phyloP scores from a whole-genome alignment of 2,888 invertebrate species.

The Lepidochrysops patricia region DNA sequence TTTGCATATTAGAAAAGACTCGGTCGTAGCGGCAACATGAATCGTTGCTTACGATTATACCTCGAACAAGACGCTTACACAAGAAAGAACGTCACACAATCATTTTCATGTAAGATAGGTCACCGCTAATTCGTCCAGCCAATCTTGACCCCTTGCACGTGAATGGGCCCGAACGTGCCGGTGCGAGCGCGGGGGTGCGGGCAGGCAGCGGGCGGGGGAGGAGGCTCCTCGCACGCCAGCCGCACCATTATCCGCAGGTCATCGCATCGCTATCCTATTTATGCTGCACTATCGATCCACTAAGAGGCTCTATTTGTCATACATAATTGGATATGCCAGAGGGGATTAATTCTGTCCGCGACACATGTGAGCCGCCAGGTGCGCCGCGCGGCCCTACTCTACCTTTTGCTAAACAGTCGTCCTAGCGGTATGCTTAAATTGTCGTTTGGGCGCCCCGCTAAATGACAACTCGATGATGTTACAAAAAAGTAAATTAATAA shows the following conservation, averaged over 20 bases:
- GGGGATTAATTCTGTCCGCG: constrained; percentile 15
- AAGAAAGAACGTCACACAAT: background rate
- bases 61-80: too few species aligned
- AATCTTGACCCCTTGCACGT: background rate
- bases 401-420: background rate
- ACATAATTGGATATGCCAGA: constrained; percentile 19
- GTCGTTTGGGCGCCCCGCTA: background rate
- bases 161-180: background rate
- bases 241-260: constrained; percentile 24
- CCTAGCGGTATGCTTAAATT: background rate
- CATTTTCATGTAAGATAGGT: background rate
- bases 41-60: too few species aligned
- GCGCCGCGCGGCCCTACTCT: background rate
- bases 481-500: too few species aligned
- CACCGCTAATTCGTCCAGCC: background rate
- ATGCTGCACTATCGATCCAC: constrained; percentile 40
- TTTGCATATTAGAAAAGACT: background rate
- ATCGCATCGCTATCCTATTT: constrained; percentile 39
- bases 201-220: background rate
- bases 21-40: background rate
- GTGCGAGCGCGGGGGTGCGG: background rate
- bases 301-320: constrained; percentile 22
- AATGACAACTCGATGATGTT: too few species aligned
- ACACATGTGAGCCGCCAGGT: constrained; percentile 1
- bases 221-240: background rate